Evolutionary conservation across 2,113 vertebrate genomes (phyloP), one percentile per base, ranked within the genome.

Genomic region (Phrynosoma platyrhinos): DNA sequence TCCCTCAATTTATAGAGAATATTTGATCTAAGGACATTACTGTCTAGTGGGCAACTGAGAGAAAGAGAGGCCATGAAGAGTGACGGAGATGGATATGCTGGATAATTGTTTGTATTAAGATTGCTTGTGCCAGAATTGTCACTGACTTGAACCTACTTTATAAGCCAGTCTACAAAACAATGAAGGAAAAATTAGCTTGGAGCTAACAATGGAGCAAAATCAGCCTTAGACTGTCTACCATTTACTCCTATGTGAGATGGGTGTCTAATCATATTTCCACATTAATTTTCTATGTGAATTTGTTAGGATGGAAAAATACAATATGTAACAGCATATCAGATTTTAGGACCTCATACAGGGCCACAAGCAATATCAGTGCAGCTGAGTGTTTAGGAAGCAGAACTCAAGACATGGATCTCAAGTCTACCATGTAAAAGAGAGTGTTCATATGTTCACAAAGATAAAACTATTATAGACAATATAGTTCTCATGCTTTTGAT

Each of bases 1-100:
- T 96, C 96, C 96, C 89, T 95, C 96, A 96, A 95, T 97, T 96
- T 97, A 97, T 96, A 97, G 95, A 96, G 95, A 97, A 96, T 96
- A 97, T 97, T 97, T 97, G 96, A 96, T 97, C 95, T 94, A 94
- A 95, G 96, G 93, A 95, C 95, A 97, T 97, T 97, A 96, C 94
- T 9, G 8, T 95, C 96, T 95, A 91, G 93, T 94, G 92, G 96
- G 93, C 86, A 84, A 92, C 94, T 5, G 93, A 94, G 90, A 95
- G 94, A 95, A 95, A 94, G 91, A 94, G 91, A 93, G 95, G 95
- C 93, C 80, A 25, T 32, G 89, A 94, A 96, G 92, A 94, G 86
- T 91, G 93, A 96, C 94, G 86, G 94, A 96, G 96, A 97, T 95
- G 93, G 93, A 96, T 96, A 94, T 87, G 84, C 76, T 62, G 30